Evolutionary conservation across 2,797 vertebrate genomes (phyloP), one percentile per base, ranked within the genome.

Genomic region (Capromys pilorides): DNA sequence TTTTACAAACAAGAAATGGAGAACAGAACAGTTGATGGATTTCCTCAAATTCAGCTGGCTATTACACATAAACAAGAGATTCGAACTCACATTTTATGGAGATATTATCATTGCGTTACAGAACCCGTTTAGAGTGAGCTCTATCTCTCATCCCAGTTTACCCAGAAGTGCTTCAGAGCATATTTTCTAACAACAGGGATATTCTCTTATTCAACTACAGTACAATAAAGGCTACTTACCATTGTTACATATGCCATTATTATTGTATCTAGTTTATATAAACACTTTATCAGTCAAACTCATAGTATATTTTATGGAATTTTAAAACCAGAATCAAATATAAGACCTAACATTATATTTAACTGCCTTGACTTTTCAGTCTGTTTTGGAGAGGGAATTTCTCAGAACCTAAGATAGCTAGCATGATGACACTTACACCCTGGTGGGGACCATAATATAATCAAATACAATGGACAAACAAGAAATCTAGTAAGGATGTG

Each of bases 1-100:
- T 84, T 89, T 89, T 86, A 90, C 51, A 83, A 66, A 93, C 54
- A 13, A 86, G 45, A 90, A 73, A 90, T 0, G 41, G 41, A 91
- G 64, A 78, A 86, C 18, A 49, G 19, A 80, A 84, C 67, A 2
- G 6, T n/a, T 49, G 51, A 61, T 33, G 57, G 81, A 64, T 69
- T 61, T 66, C 79, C 14, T 41, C 12, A 57, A 28, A 26, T 66
- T 93, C 8, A 7, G 75, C 26, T 6, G 95, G 33, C n/a, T 90
- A 12, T 31, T 69, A 73, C 62, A 21, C n/a, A 12, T 45, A 81
- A 28, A 66, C 39, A 4, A 54, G 26, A 45, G 21, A 93, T 36
- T 86, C 79, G 77, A 81, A 81, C 1, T 36, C 54, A 79, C 33
- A 64, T 54, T 84, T 66, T 36, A 84, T 54, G 18, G 85, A 45